Conservation (phyloP, 2,888 invertebrate species). For the Chalcis sispes region DNA sequence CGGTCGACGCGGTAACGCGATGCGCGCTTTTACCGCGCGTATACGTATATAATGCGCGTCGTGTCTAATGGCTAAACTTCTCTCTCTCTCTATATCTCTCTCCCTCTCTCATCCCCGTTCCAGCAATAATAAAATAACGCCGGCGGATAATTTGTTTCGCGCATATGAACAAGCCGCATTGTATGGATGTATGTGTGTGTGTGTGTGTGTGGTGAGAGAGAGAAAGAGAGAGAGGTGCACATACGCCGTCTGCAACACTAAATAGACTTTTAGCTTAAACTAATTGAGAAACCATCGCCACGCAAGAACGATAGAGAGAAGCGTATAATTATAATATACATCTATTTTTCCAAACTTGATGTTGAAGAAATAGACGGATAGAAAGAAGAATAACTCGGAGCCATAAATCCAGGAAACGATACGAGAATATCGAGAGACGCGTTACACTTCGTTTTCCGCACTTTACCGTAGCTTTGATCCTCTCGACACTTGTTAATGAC, state of each 20-base stretch:
- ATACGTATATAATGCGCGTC: constrained; percentile 22
- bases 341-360: neutral
- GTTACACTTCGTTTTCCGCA: constrained; percentile 30
- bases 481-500: constrained; percentile 16
- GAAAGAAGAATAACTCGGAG: neutral
- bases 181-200: too few species aligned
- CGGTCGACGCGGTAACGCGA: neutral
- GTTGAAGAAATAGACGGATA: constrained; percentile 17
- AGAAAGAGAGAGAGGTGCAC: too few species aligned
- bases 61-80: constrained; percentile 43
- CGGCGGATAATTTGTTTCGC: constrained; percentile 45
- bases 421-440: constrained; percentile 21
- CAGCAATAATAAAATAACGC: constrained; percentile 51
- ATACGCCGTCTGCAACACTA: constrained; percentile 18
- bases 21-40: neutral
- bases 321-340: too few species aligned
- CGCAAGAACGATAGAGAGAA: neutral
- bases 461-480: neutral
- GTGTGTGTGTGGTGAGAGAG: too few species aligned
- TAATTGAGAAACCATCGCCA: constrained; percentile 44
- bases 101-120: too few species aligned
- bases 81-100: too few species aligned
- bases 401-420: constrained; percentile 31
- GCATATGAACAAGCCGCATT: constrained; percentile 19
- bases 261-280: constrained; percentile 49